These are phyloP conservation scores for Ahaetulla prasina DNA, from an alignment of 2,113 vertebrate species.

Conservation along the genomic window DNA sequence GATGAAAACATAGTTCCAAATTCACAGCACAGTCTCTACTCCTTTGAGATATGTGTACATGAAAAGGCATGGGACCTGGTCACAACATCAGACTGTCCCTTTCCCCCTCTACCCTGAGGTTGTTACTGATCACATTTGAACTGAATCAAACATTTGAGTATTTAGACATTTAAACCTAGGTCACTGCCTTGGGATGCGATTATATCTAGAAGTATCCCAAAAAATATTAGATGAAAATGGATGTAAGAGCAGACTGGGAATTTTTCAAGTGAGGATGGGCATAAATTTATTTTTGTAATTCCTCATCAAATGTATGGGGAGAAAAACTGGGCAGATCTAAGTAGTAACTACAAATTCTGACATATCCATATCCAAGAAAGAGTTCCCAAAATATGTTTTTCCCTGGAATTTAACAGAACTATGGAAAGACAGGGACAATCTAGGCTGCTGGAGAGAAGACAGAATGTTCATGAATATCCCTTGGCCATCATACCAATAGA, in stretches of 20 bases:
- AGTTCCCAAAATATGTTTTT: not conserved
- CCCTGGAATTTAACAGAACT: not conserved
- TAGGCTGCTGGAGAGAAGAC: not conserved
- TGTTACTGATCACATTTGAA: not conserved
- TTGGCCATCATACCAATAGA: not conserved
- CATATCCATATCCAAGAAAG: not conserved
- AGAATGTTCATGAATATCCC: not conserved
- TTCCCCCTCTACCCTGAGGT: not conserved
- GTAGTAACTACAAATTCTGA: not conserved
- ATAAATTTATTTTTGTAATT: not conserved
- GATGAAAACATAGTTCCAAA: not conserved
- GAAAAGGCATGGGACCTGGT: not conserved
- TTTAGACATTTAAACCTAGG: not conserved
- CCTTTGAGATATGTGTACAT: not conserved
- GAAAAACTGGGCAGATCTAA: not conserved
- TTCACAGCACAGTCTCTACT: not conserved
- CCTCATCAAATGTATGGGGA: not conserved
- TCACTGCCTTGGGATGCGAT: not conserved
- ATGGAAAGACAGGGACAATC: not conserved
- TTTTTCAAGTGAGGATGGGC: not conserved
- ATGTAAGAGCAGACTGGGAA: not conserved
- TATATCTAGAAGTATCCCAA: not conserved
- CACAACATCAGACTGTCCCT: not conserved
- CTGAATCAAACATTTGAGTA: not conserved
- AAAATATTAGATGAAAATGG: not conserved